phyloP scores from a whole-genome alignment of 2,113 vertebrate species.

The Paralichthys olivaceus region DNA sequence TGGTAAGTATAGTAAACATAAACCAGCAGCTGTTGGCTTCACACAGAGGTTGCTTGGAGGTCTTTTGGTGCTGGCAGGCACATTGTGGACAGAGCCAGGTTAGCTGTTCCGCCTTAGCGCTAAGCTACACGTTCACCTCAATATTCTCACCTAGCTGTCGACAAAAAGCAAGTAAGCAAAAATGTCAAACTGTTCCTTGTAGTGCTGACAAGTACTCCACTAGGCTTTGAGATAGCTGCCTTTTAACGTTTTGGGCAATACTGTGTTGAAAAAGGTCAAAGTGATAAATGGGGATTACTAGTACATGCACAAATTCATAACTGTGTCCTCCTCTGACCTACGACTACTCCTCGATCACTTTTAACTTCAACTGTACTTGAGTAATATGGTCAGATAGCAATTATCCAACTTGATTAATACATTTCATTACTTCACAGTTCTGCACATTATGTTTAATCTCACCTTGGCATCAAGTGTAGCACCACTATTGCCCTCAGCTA shows the following conservation, averaged over 20 bases:
- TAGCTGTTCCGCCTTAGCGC: background rate
- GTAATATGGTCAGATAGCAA: conserved; percentile 27
- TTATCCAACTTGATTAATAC: conserved; percentile 41
- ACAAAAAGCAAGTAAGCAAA: background rate
- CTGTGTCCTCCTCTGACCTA: conserved; percentile 31
- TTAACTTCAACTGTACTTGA: background rate
- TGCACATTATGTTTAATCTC: conserved; percentile 42
- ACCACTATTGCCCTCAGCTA: conserved; percentile 7
- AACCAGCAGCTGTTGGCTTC: background rate
- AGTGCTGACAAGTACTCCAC: too few species aligned
- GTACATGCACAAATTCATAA: conserved; percentile 3
- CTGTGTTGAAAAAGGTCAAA: background rate
- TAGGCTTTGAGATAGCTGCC: background rate
- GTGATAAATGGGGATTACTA: conserved; percentile 3
- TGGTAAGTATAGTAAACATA: background rate
- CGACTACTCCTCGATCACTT: conserved; percentile 18
- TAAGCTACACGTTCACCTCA: background rate
- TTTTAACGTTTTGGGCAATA: background rate
- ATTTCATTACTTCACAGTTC: conserved; percentile 39
- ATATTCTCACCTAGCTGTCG: background rate
- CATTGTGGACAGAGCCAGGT: background rate
- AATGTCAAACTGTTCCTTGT: background rate
- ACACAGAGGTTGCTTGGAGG: background rate
- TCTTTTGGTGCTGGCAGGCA: background rate
- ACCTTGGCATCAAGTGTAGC: conserved; percentile 22